phyloP scores from a whole-genome alignment of 2,797 vertebrate species.

The Podargus strigoides region DNA sequence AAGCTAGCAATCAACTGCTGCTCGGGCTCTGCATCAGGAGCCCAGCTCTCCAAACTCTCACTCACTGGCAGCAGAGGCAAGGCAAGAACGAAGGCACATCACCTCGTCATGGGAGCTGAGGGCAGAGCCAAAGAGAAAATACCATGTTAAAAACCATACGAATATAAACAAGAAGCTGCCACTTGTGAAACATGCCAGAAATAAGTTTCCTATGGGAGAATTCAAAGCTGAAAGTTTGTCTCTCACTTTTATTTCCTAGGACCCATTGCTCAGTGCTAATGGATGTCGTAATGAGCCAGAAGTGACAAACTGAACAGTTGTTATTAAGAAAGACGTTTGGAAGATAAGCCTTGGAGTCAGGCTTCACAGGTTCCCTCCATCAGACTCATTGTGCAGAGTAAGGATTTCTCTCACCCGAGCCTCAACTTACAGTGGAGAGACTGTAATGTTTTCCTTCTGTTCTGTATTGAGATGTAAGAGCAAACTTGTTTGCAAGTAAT shows the following conservation, averaged over 20 bases:
- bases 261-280: neutral
- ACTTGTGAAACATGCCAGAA: neutral
- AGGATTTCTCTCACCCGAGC: neutral
- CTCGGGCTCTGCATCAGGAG: neutral
- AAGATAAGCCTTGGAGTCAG: neutral
- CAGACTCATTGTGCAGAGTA: neutral
- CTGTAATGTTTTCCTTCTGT: neutral
- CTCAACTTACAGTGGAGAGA: neutral
- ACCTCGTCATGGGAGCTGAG: neutral
- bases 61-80: neutral
- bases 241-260: neutral
- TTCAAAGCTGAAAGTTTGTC: neutral
- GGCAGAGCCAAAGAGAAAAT: neutral
- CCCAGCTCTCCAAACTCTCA: neutral
- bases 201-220: neutral
- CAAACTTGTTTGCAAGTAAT: constrained; percentile 1
- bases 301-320: neutral
- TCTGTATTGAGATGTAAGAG: neutral
- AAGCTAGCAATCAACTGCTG: constrained; percentile 2
- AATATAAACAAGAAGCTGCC: constrained; percentile 1
- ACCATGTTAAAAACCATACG: neutral
- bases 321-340: neutral
- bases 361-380: neutral
- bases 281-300: neutral
- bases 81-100: neutral